Evolutionary conservation across 2,888 invertebrate species (phyloP).

Genomic region (Clivina fossor): DNA sequence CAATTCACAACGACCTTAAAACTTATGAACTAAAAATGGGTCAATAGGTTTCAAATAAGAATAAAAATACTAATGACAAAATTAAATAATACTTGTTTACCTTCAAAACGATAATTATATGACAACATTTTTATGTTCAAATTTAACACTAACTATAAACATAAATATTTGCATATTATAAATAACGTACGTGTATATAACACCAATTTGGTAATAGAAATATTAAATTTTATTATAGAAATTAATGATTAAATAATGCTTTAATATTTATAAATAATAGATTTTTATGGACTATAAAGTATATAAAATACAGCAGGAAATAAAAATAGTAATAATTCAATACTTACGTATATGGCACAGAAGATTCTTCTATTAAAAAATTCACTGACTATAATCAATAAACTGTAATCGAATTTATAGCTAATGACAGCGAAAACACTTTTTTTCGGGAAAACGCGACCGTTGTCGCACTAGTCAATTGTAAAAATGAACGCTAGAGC

Average conservation of each 20-base stretch:
- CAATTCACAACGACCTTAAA: no score
- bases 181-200: neutral
- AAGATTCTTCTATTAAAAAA: neutral
- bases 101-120: slow-evolving; percentile 14
- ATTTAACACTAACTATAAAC: slow-evolving; percentile 1
- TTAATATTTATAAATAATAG: neutral
- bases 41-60: slow-evolving; percentile 25
- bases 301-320: no score
- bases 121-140: slow-evolving; percentile 11
- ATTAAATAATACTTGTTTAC: slow-evolving; percentile 21
- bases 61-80: slow-evolving; percentile 18
- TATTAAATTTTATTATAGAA: neutral
- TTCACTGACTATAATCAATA: slow-evolving; percentile 12
- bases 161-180: neutral
- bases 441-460: slow-evolving; percentile 12
- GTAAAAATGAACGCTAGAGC: slow-evolving; percentile 27
- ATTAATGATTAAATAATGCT: neutral
- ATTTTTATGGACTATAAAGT: no score
- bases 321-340: no score
- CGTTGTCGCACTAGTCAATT: slow-evolving; percentile 14
- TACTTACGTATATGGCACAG: slow-evolving; percentile 15
- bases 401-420: no score
- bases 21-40: slow-evolving; percentile 14
- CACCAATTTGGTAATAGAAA: neutral
- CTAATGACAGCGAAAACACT: no score